Percentiles rank a stretch among this genome's conserved stretches.
phyloP scores from a whole-genome alignment of 2,888 invertebrate species.

The Cheilosia scutellata region DNA sequence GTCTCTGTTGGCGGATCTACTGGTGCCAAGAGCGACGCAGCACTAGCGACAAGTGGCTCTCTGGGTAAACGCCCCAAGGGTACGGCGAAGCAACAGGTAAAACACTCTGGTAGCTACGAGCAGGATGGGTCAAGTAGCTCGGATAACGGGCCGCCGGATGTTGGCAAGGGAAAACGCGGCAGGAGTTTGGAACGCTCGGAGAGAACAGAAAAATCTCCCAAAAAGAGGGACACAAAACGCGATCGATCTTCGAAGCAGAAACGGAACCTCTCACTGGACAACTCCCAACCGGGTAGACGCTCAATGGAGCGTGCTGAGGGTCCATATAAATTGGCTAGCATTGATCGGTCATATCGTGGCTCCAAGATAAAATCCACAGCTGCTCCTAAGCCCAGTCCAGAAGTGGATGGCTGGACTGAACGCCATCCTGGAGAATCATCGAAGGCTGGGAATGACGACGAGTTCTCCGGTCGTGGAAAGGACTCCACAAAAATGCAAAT shows the following conservation, averaged over 20 bases:
- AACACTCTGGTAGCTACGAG: conserved; percentile 70
- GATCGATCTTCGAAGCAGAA: conserved; percentile 82
- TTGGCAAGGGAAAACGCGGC: conserved; percentile 79
- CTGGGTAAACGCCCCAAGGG: conserved; percentile 58
- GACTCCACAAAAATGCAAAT: conserved; percentile 82
- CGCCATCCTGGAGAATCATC: conserved; percentile 71
- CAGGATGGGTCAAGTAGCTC: conserved; percentile 81
- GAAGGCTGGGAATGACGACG: conserved; percentile 67
- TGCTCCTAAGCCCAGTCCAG: conserved; percentile 62
- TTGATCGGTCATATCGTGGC: conserved; percentile 60
- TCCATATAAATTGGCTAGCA: conserved; percentile 61
- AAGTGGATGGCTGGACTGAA: conserved; percentile 70
- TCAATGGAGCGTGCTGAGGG: conserved; percentile 71
- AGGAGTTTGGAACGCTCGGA: conserved; percentile 81
- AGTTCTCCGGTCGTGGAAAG: conserved; percentile 64
- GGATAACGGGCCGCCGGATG: conserved; percentile 77
- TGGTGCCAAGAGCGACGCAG: conserved; percentile 18
- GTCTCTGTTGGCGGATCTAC: conserved; percentile 77
- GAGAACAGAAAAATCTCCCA: conserved; percentile 77
- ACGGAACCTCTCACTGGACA: conserved; percentile 82
- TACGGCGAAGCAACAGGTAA: conserved; percentile 46
- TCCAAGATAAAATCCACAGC: conserved; percentile 50
- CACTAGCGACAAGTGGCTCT: conserved; percentile 27
- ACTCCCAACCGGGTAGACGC: conserved; percentile 74
- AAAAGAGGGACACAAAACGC: conserved; percentile 78